Base-by-base conservation (phyloP, 1,140 invertebrate genomes). In the Magallana ariakensis region DNA sequence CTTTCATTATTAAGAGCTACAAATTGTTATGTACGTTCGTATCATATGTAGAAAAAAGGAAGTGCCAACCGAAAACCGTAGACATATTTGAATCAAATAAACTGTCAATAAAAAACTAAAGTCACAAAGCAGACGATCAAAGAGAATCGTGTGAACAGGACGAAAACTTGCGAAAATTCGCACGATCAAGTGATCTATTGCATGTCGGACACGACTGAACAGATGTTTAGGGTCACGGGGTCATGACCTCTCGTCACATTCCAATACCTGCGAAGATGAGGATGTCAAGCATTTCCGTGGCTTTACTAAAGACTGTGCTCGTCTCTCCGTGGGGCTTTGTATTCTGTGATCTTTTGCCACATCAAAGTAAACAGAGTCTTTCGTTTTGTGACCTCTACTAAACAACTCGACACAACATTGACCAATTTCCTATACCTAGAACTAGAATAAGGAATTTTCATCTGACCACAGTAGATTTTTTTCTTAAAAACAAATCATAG, bases 221-320 rank as follows among this genome's bases (percentile, higher is more conserved):
- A 75, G 22, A 26, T 75, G 66, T 75, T 26, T 26, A 75, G 33
- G 66, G 66, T 75, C 22, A 75, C 22, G 26, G 26, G 22, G 22
- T 33, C 66, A 75, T 75, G 66, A 75, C 66, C 66, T 75, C 33
- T 75, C 22, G 22, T 75, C 66, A 75, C 66, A 75, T 75, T 75
- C 66, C 66, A 26, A 75, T 75, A 26, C 66, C 66, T 75, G 22
- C 19, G 22, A 75, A 75, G 66, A 75, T 75, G 66, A 33, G 15
- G 66, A 26, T 75, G 66, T 75, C 66, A 33, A 75, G 66, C 66
- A 75, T 75, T 75, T 75, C 66, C 66, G 66, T 75, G 66, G 66
- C 66, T 75, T 75, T 75, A 22, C 66, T 19, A 75, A 75, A 75
- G 19, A 33, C 66, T 75, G 19, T 75, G 66, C 66, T 75, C 7